phyloP scores from a whole-genome alignment of 2,797 vertebrate species.

The Erethizon dorsatum region DNA sequence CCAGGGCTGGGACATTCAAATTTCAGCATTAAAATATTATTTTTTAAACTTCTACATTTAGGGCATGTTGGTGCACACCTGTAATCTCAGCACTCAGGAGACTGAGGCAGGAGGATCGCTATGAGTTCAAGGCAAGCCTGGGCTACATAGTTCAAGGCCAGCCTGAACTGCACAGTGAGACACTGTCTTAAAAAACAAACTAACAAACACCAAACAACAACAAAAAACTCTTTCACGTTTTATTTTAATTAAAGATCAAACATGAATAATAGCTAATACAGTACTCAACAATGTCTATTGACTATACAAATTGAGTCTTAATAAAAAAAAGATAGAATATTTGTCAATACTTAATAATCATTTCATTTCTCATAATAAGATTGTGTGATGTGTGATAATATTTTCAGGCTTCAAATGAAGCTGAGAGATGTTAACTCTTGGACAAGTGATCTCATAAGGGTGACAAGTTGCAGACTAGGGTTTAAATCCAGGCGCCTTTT shows the following conservation, averaged over 20 bases:
- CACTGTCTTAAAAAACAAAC: too few relatives aligned
- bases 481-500: not conserved
- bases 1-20: not conserved
- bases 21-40: not conserved
- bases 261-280: not conserved
- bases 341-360: not conserved
- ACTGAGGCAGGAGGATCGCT: not conserved
- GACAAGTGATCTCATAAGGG: not conserved
- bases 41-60: not conserved
- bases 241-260: not conserved
- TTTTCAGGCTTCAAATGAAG: not conserved
- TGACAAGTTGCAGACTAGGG: not conserved
- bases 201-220: too few relatives aligned
- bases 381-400: not conserved
- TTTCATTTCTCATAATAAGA: not conserved
- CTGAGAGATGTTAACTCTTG: not conserved
- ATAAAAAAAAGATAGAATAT: not conserved
- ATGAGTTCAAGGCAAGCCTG: too few relatives aligned
- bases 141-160: too few relatives aligned
- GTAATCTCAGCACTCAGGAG: not conserved
- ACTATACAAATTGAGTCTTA: not conserved
- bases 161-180: too few relatives aligned
- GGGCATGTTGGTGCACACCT: not conserved
- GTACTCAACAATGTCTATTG: not conserved
- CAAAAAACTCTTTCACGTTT: not conserved